Evolutionary conservation across 2,113 vertebrate species (phyloP).

Genomic region (Neolamprologus toae): DNA sequence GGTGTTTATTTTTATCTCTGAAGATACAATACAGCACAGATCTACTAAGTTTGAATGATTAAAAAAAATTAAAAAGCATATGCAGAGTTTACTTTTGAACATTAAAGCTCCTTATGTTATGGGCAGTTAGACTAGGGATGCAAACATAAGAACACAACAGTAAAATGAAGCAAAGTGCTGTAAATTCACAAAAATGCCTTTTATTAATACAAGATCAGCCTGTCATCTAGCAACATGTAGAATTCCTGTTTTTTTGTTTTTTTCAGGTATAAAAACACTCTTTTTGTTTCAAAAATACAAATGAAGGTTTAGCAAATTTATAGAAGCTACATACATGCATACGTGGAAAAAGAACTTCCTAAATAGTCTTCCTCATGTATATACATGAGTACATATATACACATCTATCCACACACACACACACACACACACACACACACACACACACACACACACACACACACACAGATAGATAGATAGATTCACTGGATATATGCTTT

Average conservation of each 20-base stretch:
- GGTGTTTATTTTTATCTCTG: not conserved
- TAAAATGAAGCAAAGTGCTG: not conserved
- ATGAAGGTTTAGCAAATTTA: too few relatives aligned
- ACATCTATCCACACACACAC: too few relatives aligned
- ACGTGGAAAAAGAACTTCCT: too few relatives aligned
- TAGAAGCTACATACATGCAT: too few relatives aligned
- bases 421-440: too few relatives aligned
- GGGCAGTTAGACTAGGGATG: fast-evolving
- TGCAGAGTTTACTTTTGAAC: not conserved
- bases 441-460: too few relatives aligned
- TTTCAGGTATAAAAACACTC: not conserved
- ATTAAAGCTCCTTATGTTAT: fast-evolving
- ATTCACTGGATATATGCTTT: too few relatives aligned
- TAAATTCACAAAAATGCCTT: not conserved
- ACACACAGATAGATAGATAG: fast-evolving
- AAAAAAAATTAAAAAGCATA: not conserved
- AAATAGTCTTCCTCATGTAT: too few relatives aligned
- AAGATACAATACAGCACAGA: not conserved
- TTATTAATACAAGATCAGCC: not conserved
- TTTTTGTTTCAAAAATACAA: not conserved
- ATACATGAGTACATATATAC: too few relatives aligned
- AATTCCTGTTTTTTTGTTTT: not conserved
- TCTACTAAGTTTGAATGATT: not conserved
- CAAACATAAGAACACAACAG: not conserved
- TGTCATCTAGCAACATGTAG: not conserved